Conservation (phyloP, 2,113 vertebrate species). For the Xiphophorus couchianus region DNA sequence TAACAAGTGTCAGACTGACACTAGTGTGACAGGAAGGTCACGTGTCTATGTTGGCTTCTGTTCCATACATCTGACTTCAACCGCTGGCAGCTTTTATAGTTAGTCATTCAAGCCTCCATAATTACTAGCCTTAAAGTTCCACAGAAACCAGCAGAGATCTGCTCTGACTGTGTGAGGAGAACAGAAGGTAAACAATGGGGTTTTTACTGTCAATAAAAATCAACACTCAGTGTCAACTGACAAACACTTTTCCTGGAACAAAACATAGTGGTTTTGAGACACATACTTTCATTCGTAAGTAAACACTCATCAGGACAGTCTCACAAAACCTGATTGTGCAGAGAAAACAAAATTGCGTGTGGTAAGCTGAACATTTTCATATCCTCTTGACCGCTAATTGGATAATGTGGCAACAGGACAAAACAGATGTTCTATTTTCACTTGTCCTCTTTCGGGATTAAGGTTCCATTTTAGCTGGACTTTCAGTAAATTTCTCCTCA, state of each 20-base stretch:
- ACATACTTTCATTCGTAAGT: slow-evolving; percentile 29
- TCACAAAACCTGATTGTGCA: slow-evolving; percentile 8
- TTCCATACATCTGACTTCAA: slow-evolving; percentile 19
- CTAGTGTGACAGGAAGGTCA: slow-evolving; percentile 1
- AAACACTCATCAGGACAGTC: slow-evolving; percentile 26
- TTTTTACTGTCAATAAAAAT: slow-evolving; percentile 49
- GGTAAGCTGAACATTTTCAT: slow-evolving; percentile 13
- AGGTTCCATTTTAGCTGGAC: background rate
- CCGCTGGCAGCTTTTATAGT: slow-evolving; percentile 25
- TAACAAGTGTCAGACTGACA: background rate
- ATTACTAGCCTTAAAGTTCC: slow-evolving; percentile 50
- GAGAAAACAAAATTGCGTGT: slow-evolving; percentile 12
- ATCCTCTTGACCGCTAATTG: slow-evolving; percentile 54
- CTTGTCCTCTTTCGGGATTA: slow-evolving; percentile 16
- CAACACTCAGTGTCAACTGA: slow-evolving; percentile 18
- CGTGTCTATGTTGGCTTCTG: background rate
- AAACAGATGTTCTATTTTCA: slow-evolving; percentile 48
- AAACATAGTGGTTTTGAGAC: slow-evolving; percentile 52
- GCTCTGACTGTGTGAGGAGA: slow-evolving; percentile 1
- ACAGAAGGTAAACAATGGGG: slow-evolving; percentile 39
- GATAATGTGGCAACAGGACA: slow-evolving; percentile 39
- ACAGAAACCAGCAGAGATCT: slow-evolving; percentile 36
- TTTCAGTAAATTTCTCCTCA: background rate
- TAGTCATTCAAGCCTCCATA: slow-evolving; percentile 42
- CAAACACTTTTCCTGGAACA: slow-evolving; percentile 52